Conservation (phyloP, 2,797 vertebrate genomes). For the Neoniphon sammara region DNA sequence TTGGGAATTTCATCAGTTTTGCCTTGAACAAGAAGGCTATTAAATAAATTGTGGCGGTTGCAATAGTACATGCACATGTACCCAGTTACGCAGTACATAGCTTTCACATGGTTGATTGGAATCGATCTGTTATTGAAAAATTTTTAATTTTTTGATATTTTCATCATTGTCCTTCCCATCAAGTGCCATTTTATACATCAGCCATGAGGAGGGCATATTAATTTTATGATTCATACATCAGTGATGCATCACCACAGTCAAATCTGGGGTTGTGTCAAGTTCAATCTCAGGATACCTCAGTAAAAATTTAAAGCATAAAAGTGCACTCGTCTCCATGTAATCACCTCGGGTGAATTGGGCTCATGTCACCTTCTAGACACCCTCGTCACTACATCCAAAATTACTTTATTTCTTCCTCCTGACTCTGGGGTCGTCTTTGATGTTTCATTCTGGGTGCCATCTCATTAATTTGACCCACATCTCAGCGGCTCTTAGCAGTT, state of each 20-base stretch:
- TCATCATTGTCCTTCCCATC: neutral
- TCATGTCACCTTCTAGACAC: neutral
- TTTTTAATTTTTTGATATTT: neutral
- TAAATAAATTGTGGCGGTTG: neutral
- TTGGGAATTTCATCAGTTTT: too few species aligned
- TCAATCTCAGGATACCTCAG: neutral
- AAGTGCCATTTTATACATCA: slow-evolving; percentile 32
- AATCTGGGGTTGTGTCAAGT: neutral
- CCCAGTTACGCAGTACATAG: neutral
- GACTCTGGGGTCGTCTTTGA: too few species aligned
- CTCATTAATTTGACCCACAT: neutral
- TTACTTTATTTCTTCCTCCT: too few species aligned
- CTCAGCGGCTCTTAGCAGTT: slow-evolving; percentile 2
- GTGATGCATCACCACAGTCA: neutral
- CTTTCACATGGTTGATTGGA: neutral
- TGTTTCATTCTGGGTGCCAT: neutral
- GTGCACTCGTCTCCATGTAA: neutral
- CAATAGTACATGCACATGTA: neutral
- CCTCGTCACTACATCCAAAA: too few species aligned
- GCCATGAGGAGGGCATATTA: neutral
- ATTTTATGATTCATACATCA: neutral
- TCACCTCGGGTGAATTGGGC: too few species aligned
- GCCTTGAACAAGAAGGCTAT: too few species aligned
- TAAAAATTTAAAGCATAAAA: neutral
- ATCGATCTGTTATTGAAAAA: neutral